Evolutionary conservation across 2,888 invertebrate genomes (phyloP).

Genomic region (Linyphia triangularis): DNA sequence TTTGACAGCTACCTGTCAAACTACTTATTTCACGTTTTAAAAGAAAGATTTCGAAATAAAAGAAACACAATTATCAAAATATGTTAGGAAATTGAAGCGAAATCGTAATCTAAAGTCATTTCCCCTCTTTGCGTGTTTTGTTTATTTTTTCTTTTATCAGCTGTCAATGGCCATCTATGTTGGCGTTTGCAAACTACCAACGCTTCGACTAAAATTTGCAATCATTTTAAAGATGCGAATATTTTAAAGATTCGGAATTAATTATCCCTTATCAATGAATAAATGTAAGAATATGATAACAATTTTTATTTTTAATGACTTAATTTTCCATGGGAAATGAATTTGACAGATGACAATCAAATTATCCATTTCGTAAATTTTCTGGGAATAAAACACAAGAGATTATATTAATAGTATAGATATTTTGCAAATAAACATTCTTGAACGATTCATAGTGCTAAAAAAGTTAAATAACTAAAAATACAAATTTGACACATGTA

Average conservation of each 20-base stretch:
- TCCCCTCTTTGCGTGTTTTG: not conserved
- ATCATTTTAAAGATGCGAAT: too few relatives aligned
- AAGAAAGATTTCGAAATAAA: not conserved
- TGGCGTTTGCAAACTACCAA: not conserved
- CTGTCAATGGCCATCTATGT: not conserved
- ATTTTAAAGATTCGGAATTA: too few relatives aligned
- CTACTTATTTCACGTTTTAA: too few relatives aligned
- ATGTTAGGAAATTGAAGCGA: not conserved
- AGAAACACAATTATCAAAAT: not conserved
- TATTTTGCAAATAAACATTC: too few relatives aligned
- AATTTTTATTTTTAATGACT: too few relatives aligned
- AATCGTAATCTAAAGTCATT: not conserved
- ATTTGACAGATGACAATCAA: slow-evolving; percentile 23
- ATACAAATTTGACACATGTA: slow-evolving; percentile 81
- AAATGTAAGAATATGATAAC: not conserved
- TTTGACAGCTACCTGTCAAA: not conserved
- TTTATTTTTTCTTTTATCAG: not conserved
- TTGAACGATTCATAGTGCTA: too few relatives aligned
- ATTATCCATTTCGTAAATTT: not conserved
- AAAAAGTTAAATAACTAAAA: not conserved
- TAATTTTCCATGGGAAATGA: not conserved
- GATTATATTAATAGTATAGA: not conserved
- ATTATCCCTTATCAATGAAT: too few relatives aligned
- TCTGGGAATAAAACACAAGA: not conserved
- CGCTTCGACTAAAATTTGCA: not conserved